Evolutionary conservation across 2,888 invertebrate species (phyloP).

Genomic region (Andrena fulva): DNA sequence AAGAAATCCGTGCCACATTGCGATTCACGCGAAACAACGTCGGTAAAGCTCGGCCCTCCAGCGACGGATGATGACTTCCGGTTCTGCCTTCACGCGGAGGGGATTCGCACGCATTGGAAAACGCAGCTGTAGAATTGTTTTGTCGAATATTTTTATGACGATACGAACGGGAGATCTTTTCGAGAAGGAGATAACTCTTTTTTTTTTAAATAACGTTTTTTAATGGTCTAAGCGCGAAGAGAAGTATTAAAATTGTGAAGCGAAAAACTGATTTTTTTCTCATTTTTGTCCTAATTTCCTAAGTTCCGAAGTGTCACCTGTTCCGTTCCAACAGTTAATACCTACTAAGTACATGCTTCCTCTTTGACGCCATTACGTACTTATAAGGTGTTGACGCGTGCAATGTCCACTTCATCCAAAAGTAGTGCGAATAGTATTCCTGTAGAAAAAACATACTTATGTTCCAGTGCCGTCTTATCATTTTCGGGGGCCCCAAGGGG

Average conservation of each 20-base stretch:
- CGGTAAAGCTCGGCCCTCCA: background rate
- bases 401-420: too few relatives aligned
- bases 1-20: background rate
- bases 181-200: constrained; percentile 4
- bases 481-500: too few relatives aligned
- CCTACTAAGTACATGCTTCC: too few relatives aligned
- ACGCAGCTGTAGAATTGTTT: background rate
- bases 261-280: background rate
- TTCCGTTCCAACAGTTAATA: too few relatives aligned
- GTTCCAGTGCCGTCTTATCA: too few relatives aligned
- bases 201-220: constrained; percentile 2
- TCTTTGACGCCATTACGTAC: too few relatives aligned
- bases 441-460: too few relatives aligned
- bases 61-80: background rate
- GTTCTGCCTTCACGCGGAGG: background rate
- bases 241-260: constrained; percentile 8
- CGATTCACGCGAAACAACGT: background rate
- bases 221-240: background rate
- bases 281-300: too few relatives aligned
- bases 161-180: background rate
- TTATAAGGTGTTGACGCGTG: too few relatives aligned
- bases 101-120: background rate
- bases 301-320: too few relatives aligned
- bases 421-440: too few relatives aligned
- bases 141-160: constrained; percentile 4